Evolutionary conservation across 2,113 vertebrate species (phyloP), one percentile per base, ranked within the genome.

Genomic region (Psittacus erithacus): DNA sequence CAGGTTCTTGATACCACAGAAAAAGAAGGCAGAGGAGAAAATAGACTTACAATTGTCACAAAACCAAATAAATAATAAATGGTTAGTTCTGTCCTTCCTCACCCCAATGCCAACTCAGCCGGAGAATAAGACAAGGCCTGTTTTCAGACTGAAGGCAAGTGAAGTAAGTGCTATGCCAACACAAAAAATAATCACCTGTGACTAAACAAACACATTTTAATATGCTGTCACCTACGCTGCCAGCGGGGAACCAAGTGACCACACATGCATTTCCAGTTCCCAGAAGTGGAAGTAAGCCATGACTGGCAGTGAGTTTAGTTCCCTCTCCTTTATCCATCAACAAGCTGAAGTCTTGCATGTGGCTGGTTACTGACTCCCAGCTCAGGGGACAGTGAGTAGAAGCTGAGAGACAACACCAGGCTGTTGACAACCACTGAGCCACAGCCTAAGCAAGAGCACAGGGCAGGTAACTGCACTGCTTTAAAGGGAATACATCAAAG

Each of bases 111-210:
- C 63, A 88, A 20, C 44, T 16, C 68, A 62, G 28, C 8, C 59
- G 77, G 25, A 79, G 25, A 63, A 1, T 73, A 88, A 65, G 17
- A 57, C 29, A 5, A 90, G 71, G 84, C 12, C 33, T 55, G 43
- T 16, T 84, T 86, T 64, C 17, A 91, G 55, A 50, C 46, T 28
- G 35, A 81, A 77, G 46, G 33, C 64, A 71, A 75, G n/a, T 2
- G 6, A 93, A 53, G 60, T 29, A 55, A 88, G 75, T 18, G 63
- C 7, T 25, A 41, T 1, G 24, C 22, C 41, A 91, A 78, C 29
- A 33, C 39, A 83, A 68, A 82, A 95, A 92, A 83, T 31, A 68
- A 92, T 35, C 76, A 53, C 49, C 86, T 62, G 63, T 38, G 62
- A 57, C 41, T 41, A 17, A 39, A 44, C 0, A 2, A 88, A 69